A percentile compares a stretch with the other conserved stretches of the same genome.
phyloP scores from a whole-genome alignment of 2,888 invertebrate species.

The Hermaeophaga mercurialis region DNA sequence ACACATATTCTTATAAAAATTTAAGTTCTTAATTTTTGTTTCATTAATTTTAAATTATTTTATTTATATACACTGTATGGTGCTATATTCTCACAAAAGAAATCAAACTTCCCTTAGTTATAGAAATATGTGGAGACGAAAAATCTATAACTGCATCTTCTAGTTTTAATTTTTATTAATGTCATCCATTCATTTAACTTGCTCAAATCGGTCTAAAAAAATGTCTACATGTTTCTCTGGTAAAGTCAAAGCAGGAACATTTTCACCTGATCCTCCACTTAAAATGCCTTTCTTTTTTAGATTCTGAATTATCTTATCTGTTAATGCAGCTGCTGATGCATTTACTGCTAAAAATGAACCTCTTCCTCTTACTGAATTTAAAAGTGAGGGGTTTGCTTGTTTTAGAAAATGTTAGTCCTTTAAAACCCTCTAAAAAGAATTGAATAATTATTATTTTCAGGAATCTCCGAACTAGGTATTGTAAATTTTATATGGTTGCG shows the following conservation, averaged over 20 bases:
- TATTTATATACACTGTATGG: too few relatives aligned
- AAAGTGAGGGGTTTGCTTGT: conserved; percentile 69
- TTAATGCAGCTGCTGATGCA: conserved; percentile 64
- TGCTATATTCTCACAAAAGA: too few relatives aligned
- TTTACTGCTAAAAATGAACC: conserved; percentile 91
- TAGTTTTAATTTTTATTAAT: too few relatives aligned
- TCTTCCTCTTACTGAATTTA: conserved; percentile 82
- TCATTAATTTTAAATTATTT: too few relatives aligned
- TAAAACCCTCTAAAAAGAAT: conserved; percentile 83
- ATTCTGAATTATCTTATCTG: conserved; percentile 75
- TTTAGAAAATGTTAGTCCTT: conserved; percentile 79
- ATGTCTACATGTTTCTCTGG: conserved; percentile 84
- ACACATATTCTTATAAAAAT: too few relatives aligned
- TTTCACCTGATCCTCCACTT: conserved; percentile 83
- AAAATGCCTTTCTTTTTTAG: conserved; percentile 82
- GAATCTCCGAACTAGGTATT: conserved; percentile 99
- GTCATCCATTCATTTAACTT: conserved; percentile 61
- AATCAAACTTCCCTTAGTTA: too few relatives aligned
- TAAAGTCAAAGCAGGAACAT: conserved; percentile 84
- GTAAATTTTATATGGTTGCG: conserved; percentile 86
- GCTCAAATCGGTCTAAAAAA: conserved; percentile 80
- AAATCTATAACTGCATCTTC: too few relatives aligned
- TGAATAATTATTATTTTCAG: conserved; percentile 85
- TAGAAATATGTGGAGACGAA: too few relatives aligned
- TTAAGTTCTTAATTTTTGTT: too few relatives aligned